Evolutionary conservation across 2,888 invertebrate genomes (phyloP).

Genomic region (Archips crataeganus): DNA sequence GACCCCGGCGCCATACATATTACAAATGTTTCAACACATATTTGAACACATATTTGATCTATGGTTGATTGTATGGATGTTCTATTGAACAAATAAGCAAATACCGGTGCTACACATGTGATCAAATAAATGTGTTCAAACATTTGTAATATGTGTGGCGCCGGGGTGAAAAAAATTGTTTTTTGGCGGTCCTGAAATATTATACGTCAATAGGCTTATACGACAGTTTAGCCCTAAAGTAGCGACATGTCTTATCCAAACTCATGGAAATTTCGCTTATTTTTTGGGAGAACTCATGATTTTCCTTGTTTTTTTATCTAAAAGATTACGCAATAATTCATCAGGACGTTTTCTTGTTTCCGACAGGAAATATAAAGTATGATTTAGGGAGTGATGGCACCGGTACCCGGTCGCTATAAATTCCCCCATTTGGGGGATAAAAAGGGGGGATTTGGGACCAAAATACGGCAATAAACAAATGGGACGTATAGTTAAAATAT

Average conservation of each 20-base stretch:
- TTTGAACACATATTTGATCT: too few species aligned
- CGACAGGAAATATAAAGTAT: slow-evolving; percentile 42
- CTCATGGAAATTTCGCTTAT: not conserved
- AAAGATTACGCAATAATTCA: slow-evolving; percentile 34
- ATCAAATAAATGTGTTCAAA: too few species aligned
- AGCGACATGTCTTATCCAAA: not conserved
- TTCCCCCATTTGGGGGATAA: slow-evolving; percentile 35
- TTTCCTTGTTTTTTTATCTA: slow-evolving; percentile 21
- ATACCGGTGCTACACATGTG: too few species aligned
- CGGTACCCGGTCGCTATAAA: slow-evolving; percentile 37
- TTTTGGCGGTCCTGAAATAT: too few species aligned
- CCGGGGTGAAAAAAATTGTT: too few species aligned
- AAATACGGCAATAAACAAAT: slow-evolving; percentile 30
- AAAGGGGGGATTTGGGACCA: slow-evolving; percentile 21
- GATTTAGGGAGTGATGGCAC: slow-evolving; percentile 42
- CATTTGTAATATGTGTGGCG: too few species aligned
- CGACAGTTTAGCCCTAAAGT: too few species aligned
- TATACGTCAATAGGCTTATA: too few species aligned
- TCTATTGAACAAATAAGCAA: too few species aligned
- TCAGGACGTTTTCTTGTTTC: slow-evolving; percentile 33
- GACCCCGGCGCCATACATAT: too few species aligned
- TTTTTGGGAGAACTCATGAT: not conserved
- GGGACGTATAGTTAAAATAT: not conserved
- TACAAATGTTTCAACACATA: too few species aligned
- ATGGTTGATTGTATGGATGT: too few species aligned